Base-by-base conservation (phyloP, 2,797 vertebrate genomes). In the Sebastes kiyomatsui region DNA sequence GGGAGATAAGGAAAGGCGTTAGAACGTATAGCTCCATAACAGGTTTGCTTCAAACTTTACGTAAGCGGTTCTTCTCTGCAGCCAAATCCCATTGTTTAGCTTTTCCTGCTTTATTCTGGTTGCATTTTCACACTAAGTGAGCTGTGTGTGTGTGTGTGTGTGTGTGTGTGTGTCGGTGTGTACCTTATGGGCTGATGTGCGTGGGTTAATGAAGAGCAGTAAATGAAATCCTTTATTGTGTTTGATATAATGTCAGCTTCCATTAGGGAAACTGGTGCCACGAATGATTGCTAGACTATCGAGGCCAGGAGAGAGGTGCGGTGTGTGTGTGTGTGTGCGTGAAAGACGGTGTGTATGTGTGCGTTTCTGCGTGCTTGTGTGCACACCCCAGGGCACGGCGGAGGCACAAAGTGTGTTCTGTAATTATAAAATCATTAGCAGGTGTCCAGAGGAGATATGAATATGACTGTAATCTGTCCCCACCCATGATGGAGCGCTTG, bases 181-280 rank as follows among this genome's bases (percentile, higher is more conserved):
- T 80, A 86, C 65, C 68, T 86, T 78, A 72, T 86, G 81, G 79
- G 81, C 81, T 87, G 82, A 76, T 87, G 83, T 81, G 75, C 4
- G 60, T 65, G 77, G 90, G 94, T 96, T 97, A 98, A 98, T 97
- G 97, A 98, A 97, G 96, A 97, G 96, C 97, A 96, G 96, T 97
- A 97, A 96, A 97, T 92, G 94, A 97, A 96, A 97, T 96, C 96
- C 96, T 97, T 97, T 96, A 98, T 98, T 97, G 97, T 97, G 97
- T 98, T 98, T 98, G 97, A 98, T 97, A 96, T 97, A 97, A 97
- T 96, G 98, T 97, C 97, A 97, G 96, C 96, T 97, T 97, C 97
- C 96, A 98, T 98, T 98, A 97, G 77, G 89, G 87, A 90, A 92
- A 88, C 81, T 58, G 79, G 90, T 93, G 81, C 94, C 81, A 66